A percentile compares a stretch with the other conserved stretches of the same genome.
Evolutionary conservation across 2,888 invertebrate species (phyloP).

Genomic region (Amphipoea lucens): DNA sequence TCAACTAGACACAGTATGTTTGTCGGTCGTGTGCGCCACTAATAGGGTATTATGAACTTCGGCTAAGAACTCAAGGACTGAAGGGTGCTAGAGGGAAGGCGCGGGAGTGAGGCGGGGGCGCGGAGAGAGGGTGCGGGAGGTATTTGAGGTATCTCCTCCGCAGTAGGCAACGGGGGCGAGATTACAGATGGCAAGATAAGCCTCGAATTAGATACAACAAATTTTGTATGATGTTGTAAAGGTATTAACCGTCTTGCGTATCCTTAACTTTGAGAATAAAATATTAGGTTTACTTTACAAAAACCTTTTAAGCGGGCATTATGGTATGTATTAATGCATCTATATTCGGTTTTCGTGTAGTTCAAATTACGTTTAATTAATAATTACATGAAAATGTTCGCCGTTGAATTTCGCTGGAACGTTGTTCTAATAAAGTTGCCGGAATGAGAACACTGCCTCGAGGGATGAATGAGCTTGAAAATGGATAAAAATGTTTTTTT

Average conservation of each 20-base stretch:
- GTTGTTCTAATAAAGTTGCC: conserved; percentile 36
- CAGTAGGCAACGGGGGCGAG: conserved; percentile 81
- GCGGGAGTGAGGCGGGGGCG: conserved; percentile 57
- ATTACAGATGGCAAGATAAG: conserved; percentile 90
- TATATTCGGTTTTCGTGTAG: conserved; percentile 43
- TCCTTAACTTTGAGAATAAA: conserved; percentile 87
- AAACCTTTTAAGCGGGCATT: conserved; percentile 74
- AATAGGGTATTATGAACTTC: conserved; percentile 90
- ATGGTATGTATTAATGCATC: conserved; percentile 69
- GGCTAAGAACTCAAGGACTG: conserved; percentile 81
- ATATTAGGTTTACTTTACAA: conserved; percentile 83
- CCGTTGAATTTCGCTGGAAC: conserved; percentile 20
- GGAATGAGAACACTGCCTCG: conserved; percentile 49
- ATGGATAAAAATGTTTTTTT: conserved; percentile 32
- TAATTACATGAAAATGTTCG: conserved; percentile 46
- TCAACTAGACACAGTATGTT: conserved; percentile 78
- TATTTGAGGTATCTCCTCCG: conserved; percentile 83
- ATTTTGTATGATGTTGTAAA: conserved; percentile 89
- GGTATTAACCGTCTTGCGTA: conserved; percentile 82
- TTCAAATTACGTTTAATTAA: conserved; percentile 59
- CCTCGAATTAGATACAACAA: conserved; percentile 89
- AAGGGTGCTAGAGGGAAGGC: conserved; percentile 73
- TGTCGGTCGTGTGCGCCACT: conserved; percentile 81
- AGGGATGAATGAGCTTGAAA: conserved; percentile 46
- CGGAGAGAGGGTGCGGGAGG: conserved; percentile 69